Evolutionary conservation across 2,888 invertebrate genomes (phyloP).

Genomic region (Lamellibrachia columna): DNA sequence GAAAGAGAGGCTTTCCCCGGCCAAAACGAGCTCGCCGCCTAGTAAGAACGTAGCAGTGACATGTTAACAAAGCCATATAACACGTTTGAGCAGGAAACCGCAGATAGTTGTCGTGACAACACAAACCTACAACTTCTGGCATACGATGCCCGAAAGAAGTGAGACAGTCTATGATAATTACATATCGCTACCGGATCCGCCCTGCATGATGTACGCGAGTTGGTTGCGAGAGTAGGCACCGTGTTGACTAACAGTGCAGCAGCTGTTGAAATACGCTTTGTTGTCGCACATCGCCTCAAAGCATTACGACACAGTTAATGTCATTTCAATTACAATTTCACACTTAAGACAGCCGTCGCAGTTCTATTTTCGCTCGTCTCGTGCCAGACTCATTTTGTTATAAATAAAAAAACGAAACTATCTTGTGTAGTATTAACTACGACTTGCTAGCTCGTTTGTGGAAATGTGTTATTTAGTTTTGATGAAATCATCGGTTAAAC

Average conservation of each 20-base stretch:
- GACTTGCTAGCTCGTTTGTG: too few species aligned
- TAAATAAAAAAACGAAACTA: too few species aligned
- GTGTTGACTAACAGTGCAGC: background rate
- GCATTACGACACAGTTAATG: background rate
- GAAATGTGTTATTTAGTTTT: too few species aligned
- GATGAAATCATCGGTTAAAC: background rate
- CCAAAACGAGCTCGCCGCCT: background rate
- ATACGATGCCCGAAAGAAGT: background rate
- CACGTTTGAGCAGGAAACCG: background rate
- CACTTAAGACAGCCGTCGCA: too few species aligned
- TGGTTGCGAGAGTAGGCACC: background rate
- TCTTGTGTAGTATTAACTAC: too few species aligned
- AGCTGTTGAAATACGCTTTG: background rate
- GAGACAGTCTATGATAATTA: background rate
- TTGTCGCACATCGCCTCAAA: background rate
- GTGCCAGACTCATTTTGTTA: too few species aligned
- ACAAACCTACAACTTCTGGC: background rate
- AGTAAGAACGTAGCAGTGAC: background rate
- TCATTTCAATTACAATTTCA: background rate
- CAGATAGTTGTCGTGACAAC: background rate
- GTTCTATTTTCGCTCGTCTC: too few species aligned
- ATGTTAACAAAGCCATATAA: background rate
- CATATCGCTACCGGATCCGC: background rate
- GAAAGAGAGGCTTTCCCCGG: background rate
- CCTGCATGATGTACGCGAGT: background rate